Conservation (phyloP, 2,888 invertebrate species). For the Drosophila niveifrons region DNA sequence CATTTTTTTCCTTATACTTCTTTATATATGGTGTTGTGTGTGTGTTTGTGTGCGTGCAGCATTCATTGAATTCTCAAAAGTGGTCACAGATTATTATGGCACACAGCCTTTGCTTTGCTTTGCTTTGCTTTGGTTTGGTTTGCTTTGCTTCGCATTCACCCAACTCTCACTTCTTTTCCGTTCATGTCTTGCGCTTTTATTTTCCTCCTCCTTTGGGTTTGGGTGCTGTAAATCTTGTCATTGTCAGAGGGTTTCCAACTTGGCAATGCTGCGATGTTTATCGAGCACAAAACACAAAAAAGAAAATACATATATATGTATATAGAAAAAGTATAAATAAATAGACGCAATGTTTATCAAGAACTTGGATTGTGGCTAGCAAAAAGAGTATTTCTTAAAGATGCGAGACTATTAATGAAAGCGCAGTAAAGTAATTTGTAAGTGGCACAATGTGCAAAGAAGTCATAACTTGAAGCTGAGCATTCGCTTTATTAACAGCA, state of each 20-base stretch:
- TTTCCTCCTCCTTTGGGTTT: slow-evolving; percentile 22
- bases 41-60: slow-evolving; percentile 39
- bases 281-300: slow-evolving; percentile 54
- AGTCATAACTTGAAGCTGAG: too few species aligned
- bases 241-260: slow-evolving; percentile 52
- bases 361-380: slow-evolving; percentile 26
- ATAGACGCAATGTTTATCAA: slow-evolving; percentile 38
- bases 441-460: too few species aligned
- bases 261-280: slow-evolving; percentile 59
- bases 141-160: slow-evolving; percentile 28
- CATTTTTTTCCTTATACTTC: slow-evolving; percentile 47
- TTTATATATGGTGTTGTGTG: slow-evolving; percentile 10
- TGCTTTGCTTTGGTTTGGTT: slow-evolving; percentile 77
- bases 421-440: too few species aligned
- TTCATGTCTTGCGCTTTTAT: slow-evolving; percentile 14
- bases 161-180: background rate
- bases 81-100: slow-evolving; percentile 73
- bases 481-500: slow-evolving; percentile 59
- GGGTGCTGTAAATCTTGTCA: slow-evolving; percentile 73
- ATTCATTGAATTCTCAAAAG: slow-evolving; percentile 78
- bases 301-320: slow-evolving; percentile 8
- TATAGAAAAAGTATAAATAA: slow-evolving; percentile 43
- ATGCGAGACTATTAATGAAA: too few species aligned
- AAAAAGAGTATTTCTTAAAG: slow-evolving; percentile 32
- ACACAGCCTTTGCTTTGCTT: slow-evolving; percentile 75